These are phyloP conservation scores for Teleopsis dalmanni DNA, from an alignment of 1,140 invertebrate genomes.

Conservation along the genomic window DNA sequence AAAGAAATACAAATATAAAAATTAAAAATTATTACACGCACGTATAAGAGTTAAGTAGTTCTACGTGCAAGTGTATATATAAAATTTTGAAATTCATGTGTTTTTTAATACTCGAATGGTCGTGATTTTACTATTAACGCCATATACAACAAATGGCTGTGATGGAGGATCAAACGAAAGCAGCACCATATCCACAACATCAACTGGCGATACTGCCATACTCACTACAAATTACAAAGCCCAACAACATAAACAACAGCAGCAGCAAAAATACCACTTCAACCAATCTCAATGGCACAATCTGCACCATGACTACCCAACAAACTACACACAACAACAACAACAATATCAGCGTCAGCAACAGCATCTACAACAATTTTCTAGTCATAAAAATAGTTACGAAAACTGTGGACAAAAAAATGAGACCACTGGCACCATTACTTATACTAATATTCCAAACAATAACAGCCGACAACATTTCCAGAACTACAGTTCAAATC, in stretches of 20 bases:
- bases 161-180: constrained; percentile 16
- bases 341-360: constrained; percentile 9
- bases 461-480: neutral
- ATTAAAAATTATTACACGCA: too few relatives aligned
- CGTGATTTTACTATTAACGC: constrained; percentile 44
- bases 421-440: neutral
- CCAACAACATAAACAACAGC: constrained; percentile 16
- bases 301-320: neutral
- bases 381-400: neutral
- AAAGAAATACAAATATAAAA: too few relatives aligned
- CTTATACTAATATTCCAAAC: neutral
- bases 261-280: constrained; percentile 20
- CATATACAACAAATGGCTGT: constrained; percentile 32
- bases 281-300: constrained; percentile 12
- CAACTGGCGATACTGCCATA: constrained; percentile 15
- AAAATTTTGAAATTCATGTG: too few relatives aligned
- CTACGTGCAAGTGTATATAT: too few relatives aligned
- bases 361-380: neutral
- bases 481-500: constrained; percentile 1
- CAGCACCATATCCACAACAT: constrained; percentile 16
- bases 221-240: constrained; percentile 5
- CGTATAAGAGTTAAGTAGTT: too few relatives aligned
- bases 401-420: neutral
- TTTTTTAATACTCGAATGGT: constrained; percentile 46
- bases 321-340: neutral